Evolutionary conservation across 2,113 vertebrate genomes (phyloP).

Genomic region (Gymnarchus niloticus): DNA sequence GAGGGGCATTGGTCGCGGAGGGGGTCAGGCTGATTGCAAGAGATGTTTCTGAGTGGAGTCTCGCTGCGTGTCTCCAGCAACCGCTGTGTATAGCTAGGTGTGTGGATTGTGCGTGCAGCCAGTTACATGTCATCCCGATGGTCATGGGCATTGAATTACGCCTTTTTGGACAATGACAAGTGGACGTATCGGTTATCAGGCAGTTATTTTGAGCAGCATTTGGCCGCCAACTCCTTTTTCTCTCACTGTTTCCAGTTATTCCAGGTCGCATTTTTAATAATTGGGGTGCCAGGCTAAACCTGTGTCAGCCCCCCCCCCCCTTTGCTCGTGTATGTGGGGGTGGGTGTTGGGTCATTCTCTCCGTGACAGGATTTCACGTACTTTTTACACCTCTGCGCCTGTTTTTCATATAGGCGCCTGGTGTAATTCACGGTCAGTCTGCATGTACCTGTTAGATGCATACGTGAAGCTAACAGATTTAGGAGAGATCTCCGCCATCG

Average conservation of each 20-base stretch:
- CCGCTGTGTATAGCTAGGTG: not conserved
- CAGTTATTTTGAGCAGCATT: not conserved
- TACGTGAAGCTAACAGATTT: not conserved
- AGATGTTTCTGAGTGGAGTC: not conserved
- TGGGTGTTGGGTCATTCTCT: constrained; percentile 6
- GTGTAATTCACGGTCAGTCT: not conserved
- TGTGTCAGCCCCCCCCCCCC: not conserved
- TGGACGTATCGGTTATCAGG: not conserved
- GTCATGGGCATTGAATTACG: not conserved
- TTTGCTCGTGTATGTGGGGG: not conserved
- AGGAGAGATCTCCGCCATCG: not conserved
- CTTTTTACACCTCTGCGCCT: not conserved
- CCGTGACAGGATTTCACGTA: not conserved
- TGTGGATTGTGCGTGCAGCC: not conserved
- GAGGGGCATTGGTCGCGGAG: constrained; percentile 12
- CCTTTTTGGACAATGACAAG: not conserved
- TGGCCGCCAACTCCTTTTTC: not conserved
- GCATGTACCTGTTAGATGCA: not conserved
- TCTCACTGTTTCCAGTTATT: not conserved
- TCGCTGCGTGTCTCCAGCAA: not conserved
- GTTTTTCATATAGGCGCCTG: not conserved
- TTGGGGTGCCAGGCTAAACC: not conserved
- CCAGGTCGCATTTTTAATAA: not conserved
- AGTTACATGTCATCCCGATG: not conserved
- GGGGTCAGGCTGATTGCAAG: not conserved